Evolutionary conservation across 1,140 invertebrate genomes (phyloP), one percentile per base, ranked within the genome.

Genomic region (Pseudobourletiella spinata): DNA sequence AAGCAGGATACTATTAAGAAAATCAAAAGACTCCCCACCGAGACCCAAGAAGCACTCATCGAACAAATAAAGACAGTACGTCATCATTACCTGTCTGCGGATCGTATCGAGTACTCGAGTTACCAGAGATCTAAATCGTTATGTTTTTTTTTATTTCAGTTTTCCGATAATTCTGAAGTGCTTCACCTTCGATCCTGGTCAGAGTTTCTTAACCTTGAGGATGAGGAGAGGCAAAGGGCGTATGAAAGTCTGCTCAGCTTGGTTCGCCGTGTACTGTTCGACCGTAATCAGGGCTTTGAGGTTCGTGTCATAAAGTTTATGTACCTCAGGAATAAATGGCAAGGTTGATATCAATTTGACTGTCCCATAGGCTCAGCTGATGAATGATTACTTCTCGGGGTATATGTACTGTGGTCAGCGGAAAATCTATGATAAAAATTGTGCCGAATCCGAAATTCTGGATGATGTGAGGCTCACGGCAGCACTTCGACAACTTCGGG

Each of bases 321-420:
- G 22, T 42, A 14, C 11, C 14, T 42, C 35, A 42, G 11, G 35
- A 14, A n/a, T n/a, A n/a, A n/a, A n/a, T n/a, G n/a, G n/a, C n/a
- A n/a, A n/a, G n/a, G n/a, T n/a, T n/a, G n/a, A n/a, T n/a, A n/a
- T n/a, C n/a, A n/a, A n/a, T n/a, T n/a, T n/a, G n/a, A n/a, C n/a
- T n/a, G n/a, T n/a, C n/a, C n/a, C 35, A 16, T 56, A 66, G 61
- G 43, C 59, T 22, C 63, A 69, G 50, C 24, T 65, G 2, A 16
- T 69, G 20, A 52, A 61, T 0, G 67, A 69, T 48, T 66, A 69
- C 25, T 65, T 59, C 58, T 42, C 58, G 39, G 68, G 68, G 2
- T 58, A 56, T 20, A 67, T 64, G 61, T 65, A 65, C 39, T 70
- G 68, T 43, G 59, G 60, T 28, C 64, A 69, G 48, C 52, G 43